Conservation (phyloP, 2,797 vertebrate genomes). For the Philypnodon macrostomus region DNA sequence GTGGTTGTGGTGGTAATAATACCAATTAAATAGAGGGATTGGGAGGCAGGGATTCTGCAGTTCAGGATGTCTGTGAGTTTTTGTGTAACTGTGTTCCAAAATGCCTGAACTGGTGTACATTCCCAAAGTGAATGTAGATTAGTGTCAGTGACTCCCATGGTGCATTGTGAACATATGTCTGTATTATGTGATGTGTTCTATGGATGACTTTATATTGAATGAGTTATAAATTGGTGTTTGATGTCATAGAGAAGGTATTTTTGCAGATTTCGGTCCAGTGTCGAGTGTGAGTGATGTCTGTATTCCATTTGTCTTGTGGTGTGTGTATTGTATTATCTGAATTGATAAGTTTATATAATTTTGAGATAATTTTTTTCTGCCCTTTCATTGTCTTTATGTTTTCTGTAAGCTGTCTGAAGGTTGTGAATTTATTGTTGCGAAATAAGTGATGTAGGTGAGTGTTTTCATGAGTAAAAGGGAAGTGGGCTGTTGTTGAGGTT, state of each 20-base stretch:
- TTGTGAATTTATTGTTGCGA: too few species aligned
- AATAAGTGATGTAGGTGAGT: neutral
- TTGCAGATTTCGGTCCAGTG: neutral
- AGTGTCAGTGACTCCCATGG: neutral
- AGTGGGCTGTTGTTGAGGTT: neutral
- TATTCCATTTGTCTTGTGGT: neutral
- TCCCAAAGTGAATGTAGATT: neutral
- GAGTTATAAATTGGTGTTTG: neutral
- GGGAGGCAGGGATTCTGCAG: neutral
- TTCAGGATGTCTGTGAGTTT: neutral
- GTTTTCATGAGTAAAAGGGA: neutral
- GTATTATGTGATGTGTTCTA: neutral
- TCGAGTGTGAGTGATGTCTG: neutral
- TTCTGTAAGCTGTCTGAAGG: too few species aligned
- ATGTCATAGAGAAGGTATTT: neutral
- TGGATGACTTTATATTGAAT: neutral
- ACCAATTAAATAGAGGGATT: neutral
- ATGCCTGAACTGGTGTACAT: neutral
- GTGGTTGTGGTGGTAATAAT: neutral
- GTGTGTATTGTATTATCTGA: neutral
- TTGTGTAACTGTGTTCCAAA: conserved; percentile 3
- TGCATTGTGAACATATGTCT: neutral
- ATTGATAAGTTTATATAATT: neutral
- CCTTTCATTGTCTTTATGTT: too few species aligned
- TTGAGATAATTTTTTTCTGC: too few species aligned